Evolutionary conservation across 2,888 invertebrate species (phyloP).

Genomic region (Heliconius hortense): DNA sequence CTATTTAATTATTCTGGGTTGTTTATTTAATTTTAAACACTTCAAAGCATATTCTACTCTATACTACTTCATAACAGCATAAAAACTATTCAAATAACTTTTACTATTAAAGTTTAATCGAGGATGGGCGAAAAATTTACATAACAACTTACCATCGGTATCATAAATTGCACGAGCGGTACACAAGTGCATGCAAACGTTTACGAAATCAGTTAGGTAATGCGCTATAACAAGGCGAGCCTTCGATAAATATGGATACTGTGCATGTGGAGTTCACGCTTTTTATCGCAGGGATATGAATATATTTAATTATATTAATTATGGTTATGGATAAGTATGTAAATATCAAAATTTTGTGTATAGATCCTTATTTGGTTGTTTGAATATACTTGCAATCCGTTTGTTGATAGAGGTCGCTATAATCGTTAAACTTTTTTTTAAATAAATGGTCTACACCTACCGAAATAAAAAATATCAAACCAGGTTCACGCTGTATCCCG

Average conservation of each 20-base stretch:
- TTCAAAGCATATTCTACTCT: no score
- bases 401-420: no score
- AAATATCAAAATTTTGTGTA: neutral
- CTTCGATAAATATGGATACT: neutral
- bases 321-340: neutral
- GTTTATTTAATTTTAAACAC: no score
- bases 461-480: neutral
- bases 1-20: no score
- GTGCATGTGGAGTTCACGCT: neutral
- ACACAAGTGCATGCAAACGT: slow-evolving; percentile 4
- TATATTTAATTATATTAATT: no score
- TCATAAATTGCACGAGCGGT: slow-evolving; percentile 2
- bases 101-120: slow-evolving; percentile 8
- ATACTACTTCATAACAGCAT: neutral
- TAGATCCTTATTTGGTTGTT: no score
- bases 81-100: neutral
- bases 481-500: no score
- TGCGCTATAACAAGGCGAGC: slow-evolving; percentile 6
- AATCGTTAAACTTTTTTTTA: neutral
- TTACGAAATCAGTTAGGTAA: slow-evolving; percentile 4
- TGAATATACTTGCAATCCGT: no score
- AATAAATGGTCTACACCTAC: slow-evolving; percentile 29
- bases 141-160: neutral
- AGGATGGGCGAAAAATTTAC: slow-evolving; percentile 3
- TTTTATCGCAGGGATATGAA: neutral